Percentiles rank a stretch among this genome's conserved stretches.
Evolutionary conservation across 2,888 invertebrate species (phyloP).

Genomic region (Scaptomyza polygonia): DNA sequence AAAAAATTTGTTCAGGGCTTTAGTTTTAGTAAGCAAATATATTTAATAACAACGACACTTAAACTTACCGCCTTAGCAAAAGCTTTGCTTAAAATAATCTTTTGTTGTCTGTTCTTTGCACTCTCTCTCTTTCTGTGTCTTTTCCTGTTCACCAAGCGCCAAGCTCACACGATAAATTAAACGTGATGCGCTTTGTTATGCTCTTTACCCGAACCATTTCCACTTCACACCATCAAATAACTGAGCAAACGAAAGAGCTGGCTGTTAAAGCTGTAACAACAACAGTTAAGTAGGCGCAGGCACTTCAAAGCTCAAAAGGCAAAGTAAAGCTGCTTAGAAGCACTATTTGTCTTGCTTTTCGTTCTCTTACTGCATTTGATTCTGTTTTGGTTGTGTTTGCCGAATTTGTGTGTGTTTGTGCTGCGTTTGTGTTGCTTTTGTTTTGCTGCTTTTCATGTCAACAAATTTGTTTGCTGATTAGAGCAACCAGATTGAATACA

Average conservation of each 20-base stretch:
- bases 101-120: neutral
- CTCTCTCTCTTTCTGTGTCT: neutral
- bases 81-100: conserved; percentile 1
- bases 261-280: conserved; percentile 15
- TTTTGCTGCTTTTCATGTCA: conserved; percentile 38
- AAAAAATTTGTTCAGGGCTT: no score
- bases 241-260: conserved; percentile 17
- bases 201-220: neutral
- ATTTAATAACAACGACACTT: neutral
- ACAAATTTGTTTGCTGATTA: conserved; percentile 65
- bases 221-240: neutral
- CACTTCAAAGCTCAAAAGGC: conserved; percentile 27
- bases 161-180: conserved; percentile 24
- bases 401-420: conserved; percentile 9
- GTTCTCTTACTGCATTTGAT: conserved; percentile 25
- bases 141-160: conserved; percentile 22
- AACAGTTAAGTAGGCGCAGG: conserved; percentile 46
- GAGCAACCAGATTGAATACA: conserved; percentile 47
- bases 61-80: conserved; percentile 5
- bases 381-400: conserved; percentile 21
- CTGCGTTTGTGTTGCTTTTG: conserved; percentile 4
- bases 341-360: conserved; percentile 24
- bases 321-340: conserved; percentile 41
- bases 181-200: conserved; percentile 13
- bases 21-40: no score